phyloP scores from a whole-genome alignment of 1,140 invertebrate genomes.

The Leptopilina boulardi region DNA sequence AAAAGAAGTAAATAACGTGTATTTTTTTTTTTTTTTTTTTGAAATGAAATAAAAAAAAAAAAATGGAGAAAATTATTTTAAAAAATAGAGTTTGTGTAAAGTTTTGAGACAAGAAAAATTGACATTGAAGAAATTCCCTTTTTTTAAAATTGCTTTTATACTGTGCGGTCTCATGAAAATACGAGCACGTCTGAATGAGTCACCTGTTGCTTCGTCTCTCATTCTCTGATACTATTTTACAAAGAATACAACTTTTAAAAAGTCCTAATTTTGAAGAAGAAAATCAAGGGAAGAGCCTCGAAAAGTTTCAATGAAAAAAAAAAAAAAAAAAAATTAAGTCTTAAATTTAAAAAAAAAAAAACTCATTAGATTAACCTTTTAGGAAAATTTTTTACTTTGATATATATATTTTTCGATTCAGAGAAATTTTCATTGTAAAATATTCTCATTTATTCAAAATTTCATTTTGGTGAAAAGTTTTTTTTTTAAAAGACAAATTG shows the following conservation, averaged over 20 bases:
- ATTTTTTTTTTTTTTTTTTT: too few relatives aligned
- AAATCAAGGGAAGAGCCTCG: background rate
- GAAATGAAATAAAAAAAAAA: background rate
- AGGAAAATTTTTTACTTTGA: too few relatives aligned
- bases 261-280: background rate
- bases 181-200: background rate
- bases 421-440: too few relatives aligned
- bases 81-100: background rate
- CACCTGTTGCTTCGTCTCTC: constrained; percentile 15
- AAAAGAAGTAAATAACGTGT: too few relatives aligned
- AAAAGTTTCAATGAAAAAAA: background rate
- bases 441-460: too few relatives aligned
- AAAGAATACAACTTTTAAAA: background rate
- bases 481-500: too few relatives aligned
- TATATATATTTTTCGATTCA: too few relatives aligned
- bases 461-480: too few relatives aligned
- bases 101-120: background rate
- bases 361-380: too few relatives aligned
- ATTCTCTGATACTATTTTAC: background rate
- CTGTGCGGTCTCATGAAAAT: background rate
- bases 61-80: background rate
- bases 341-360: too few relatives aligned
- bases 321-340: too few relatives aligned
- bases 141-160: background rate
- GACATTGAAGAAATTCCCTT: background rate